These are phyloP conservation scores for Catagonus wagneri DNA, from an alignment of 2,113 vertebrate genomes.

Conservation along the genomic window DNA sequence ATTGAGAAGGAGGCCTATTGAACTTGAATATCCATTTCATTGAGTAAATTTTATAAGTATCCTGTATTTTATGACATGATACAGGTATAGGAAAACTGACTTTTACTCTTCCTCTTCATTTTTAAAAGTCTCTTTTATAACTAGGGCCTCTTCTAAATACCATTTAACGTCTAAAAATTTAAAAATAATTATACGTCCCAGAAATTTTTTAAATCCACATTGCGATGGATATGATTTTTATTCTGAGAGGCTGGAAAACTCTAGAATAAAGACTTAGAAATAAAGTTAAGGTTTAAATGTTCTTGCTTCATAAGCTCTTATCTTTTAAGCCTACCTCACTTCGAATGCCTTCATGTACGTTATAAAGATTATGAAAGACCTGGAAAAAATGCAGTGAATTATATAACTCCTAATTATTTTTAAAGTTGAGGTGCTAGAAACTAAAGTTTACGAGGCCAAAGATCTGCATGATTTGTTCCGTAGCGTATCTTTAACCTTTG, in stretches of 20 bases:
- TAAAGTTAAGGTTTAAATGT: constrained; percentile 27
- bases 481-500: neutral
- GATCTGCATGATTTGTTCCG: neutral
- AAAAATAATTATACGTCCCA: constrained; percentile 20
- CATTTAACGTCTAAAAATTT: neutral
- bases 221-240: neutral
- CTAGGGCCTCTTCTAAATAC: neutral
- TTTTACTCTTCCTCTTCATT: neutral
- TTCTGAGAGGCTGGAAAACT: constrained; percentile 21
- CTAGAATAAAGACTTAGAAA: neutral
- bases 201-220: neutral
- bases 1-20: neutral
- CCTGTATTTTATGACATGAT: neutral
- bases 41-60: neutral
- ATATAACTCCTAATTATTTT: neutral
- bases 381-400: neutral
- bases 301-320: neutral
- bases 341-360: neutral
- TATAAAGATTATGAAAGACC: neutral
- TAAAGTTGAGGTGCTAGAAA: neutral
- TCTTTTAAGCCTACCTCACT: neutral
- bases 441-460: neutral
- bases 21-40: neutral
- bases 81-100: neutral
- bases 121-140: neutral